Percentiles rank a stretch among this genome's conserved stretches.
Evolutionary conservation across 2,888 invertebrate species (phyloP).

Genomic region (Metalampra italica): DNA sequence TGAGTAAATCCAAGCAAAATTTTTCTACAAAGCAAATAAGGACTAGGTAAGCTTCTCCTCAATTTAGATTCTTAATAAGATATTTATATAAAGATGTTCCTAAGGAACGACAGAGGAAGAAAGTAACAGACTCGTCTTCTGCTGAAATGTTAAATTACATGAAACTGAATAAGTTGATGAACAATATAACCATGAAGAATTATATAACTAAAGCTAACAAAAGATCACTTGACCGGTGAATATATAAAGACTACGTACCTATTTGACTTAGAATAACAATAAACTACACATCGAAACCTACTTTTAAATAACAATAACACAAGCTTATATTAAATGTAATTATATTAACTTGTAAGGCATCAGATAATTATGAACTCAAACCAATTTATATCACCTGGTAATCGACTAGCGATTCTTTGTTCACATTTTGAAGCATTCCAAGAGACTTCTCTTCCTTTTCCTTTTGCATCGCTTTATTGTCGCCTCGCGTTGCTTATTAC

Average conservation of each 20-base stretch:
- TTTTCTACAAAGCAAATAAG: conserved; percentile 60
- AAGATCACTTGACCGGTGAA: no score
- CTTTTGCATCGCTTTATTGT: conserved; percentile 16
- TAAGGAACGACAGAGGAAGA: conserved; percentile 51
- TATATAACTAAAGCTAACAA: conserved; percentile 7
- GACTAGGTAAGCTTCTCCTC: conserved; percentile 64
- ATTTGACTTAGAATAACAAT: no score
- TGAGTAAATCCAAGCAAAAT: conserved; percentile 64
- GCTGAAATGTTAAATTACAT: conserved; percentile 59
- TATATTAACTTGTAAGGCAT: no score
- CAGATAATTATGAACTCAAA: no score
- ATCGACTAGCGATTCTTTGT: neutral
- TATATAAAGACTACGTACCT: no score
- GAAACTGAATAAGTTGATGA: conserved; percentile 32
- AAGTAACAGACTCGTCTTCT: conserved; percentile 33
- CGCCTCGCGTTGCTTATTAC: conserved; percentile 23
- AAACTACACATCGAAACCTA: no score
- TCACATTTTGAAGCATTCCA: conserved; percentile 4
- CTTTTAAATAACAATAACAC: no score
- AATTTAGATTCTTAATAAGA: conserved; percentile 70
- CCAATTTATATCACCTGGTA: no score
- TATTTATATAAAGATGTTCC: conserved; percentile 71
- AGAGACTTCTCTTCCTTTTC: conserved; percentile 10
- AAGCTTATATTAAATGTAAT: no score
- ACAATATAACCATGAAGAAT: conserved; percentile 17